Conservation (phyloP, 2,113 vertebrate species). For the Lasiurus borealis region DNA sequence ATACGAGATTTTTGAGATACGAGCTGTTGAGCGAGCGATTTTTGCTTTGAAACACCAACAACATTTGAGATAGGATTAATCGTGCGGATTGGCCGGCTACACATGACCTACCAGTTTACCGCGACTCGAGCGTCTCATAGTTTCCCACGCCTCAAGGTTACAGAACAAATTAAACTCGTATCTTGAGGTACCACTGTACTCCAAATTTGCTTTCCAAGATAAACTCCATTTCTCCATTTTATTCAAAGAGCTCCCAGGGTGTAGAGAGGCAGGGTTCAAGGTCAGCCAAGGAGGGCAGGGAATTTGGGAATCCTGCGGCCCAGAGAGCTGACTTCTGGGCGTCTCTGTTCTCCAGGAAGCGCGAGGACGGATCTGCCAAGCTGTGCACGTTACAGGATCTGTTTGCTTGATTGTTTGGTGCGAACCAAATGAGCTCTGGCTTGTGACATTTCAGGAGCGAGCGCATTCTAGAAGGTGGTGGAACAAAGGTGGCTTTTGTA, state of each 20-base stretch:
- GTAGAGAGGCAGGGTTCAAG: background rate
- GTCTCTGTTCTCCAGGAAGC: background rate
- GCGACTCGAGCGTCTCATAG: too few species aligned
- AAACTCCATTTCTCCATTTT: background rate
- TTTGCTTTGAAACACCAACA: too few species aligned
- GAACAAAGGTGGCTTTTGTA: background rate
- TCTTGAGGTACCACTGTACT: background rate
- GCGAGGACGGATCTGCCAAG: background rate
- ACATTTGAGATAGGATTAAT: too few species aligned
- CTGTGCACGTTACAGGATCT: background rate
- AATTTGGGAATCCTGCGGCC: background rate
- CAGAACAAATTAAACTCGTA: too few species aligned
- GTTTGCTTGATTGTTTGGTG: background rate
- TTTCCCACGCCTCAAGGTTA: too few species aligned
- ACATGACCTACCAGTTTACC: too few species aligned
- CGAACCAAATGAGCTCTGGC: background rate
- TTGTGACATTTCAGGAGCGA: background rate
- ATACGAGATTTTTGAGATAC: too few species aligned
- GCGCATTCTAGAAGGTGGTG: background rate
- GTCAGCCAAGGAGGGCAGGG: background rate
- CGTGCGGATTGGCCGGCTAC: too few species aligned
- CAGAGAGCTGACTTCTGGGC: background rate
- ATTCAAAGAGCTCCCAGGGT: background rate
- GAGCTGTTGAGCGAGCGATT: too few species aligned
- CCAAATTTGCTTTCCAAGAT: background rate